A percentile compares a stretch with the other conserved stretches of the same genome.
Evolutionary conservation across 2,113 vertebrate genomes (phyloP).

Genomic region (Ochotona princeps): DNA sequence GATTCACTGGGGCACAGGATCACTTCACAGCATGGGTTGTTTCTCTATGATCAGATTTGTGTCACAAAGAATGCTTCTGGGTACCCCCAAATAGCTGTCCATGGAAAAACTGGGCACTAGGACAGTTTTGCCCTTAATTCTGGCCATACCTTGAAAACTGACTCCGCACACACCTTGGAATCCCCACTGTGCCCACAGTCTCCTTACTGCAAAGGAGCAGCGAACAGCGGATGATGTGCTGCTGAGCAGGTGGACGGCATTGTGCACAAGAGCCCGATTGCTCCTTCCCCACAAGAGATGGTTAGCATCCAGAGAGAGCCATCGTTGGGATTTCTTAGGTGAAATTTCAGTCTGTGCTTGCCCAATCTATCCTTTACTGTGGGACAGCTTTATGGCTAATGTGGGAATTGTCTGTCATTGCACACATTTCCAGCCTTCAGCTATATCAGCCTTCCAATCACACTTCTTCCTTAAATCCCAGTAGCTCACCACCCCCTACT

Average conservation of each 20-base stretch:
- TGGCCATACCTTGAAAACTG: background rate
- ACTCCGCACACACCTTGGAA: background rate
- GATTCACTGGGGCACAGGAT: background rate
- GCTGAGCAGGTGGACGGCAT: background rate
- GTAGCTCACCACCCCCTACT: background rate
- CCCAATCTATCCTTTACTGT: slow-evolving; percentile 17
- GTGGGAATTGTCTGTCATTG: slow-evolving; percentile 39
- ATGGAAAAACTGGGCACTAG: background rate
- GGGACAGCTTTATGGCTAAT: slow-evolving; percentile 54
- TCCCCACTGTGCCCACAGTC: background rate
- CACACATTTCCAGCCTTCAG: slow-evolving; percentile 28
- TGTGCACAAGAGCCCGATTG: background rate
- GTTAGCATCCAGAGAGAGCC: slow-evolving; percentile 21
- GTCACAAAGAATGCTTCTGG: background rate
- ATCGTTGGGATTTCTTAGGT: background rate
- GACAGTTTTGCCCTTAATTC: slow-evolving; percentile 12
- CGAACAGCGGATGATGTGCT: background rate
- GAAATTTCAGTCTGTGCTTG: slow-evolving; percentile 27
- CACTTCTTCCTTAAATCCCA: slow-evolving; percentile 44
- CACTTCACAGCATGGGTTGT: background rate
- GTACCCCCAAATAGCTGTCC: background rate
- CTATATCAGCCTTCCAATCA: slow-evolving; percentile 19
- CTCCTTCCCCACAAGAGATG: background rate
- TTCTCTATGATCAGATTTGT: background rate
- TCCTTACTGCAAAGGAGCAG: background rate